Conservation (phyloP, 2,797 vertebrate genomes). For the Florisuga fusca region DNA sequence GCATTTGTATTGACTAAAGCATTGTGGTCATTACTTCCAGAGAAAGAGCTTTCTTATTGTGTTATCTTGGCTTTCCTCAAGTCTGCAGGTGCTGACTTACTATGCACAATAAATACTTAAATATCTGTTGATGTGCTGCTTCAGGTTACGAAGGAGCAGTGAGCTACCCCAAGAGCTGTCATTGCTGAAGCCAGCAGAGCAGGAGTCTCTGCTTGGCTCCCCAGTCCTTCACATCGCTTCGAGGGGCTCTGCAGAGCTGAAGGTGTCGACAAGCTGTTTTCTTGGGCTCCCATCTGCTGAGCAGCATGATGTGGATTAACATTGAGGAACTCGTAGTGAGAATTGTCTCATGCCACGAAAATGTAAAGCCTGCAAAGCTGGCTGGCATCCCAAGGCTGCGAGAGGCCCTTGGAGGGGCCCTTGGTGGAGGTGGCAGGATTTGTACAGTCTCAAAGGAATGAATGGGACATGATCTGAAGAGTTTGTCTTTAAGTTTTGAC, state of each 20-base stretch:
- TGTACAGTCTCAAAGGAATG: accelerated
- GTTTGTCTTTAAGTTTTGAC: background rate
- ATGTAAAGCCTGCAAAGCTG: constrained; percentile 55
- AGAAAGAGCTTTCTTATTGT: background rate
- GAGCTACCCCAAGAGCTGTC: background rate
- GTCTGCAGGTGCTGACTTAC: background rate
- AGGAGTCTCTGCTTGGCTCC: background rate
- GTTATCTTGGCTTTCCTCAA: background rate
- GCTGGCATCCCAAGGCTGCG: constrained; percentile 33
- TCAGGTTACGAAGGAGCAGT: background rate
- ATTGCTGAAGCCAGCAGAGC: background rate
- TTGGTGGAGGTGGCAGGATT: constrained; percentile 12
- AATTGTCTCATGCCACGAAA: constrained; percentile 55
- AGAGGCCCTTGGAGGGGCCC: constrained; percentile 42
- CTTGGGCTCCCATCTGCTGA: constrained; percentile 21
- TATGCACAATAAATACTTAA: background rate
- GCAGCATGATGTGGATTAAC: constrained; percentile 11
- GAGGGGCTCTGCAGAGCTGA: background rate
- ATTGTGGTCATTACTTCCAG: background rate
- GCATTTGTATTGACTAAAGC: background rate
- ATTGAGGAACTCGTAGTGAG: constrained; percentile 8
- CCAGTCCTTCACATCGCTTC: background rate
- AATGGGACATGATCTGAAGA: background rate
- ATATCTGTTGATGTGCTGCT: background rate
- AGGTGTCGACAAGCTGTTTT: background rate